Evolutionary conservation across 1,140 invertebrate genomes (phyloP).

Genomic region (Phthorimaea operculella): DNA sequence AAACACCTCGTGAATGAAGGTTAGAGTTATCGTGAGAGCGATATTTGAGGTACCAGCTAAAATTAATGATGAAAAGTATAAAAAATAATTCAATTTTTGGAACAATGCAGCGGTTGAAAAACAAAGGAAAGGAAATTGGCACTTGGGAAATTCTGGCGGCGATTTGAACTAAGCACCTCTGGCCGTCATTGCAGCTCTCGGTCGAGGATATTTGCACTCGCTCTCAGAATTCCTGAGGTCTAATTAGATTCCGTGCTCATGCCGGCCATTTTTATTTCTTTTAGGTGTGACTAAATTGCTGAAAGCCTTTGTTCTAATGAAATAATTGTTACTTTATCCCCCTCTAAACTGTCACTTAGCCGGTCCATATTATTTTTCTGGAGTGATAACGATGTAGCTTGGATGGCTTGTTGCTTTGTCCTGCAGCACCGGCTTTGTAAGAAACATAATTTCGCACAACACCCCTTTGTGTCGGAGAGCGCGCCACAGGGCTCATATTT

Average conservation of each 20-base stretch:
- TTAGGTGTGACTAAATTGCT: too few species aligned
- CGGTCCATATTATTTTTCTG: too few species aligned
- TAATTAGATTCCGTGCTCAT: not conserved
- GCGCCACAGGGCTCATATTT: slow-evolving; percentile 23
- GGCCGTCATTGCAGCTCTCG: not conserved
- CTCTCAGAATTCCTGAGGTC: not conserved
- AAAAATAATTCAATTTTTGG: too few species aligned
- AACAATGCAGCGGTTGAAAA: slow-evolving; percentile 22
- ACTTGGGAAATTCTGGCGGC: slow-evolving; percentile 29
- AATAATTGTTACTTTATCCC: too few species aligned
- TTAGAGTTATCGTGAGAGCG: not conserved
- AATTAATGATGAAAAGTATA: not conserved
- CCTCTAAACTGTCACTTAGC: too few species aligned
- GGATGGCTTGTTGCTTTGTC: not conserved
- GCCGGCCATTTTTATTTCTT: too few species aligned
- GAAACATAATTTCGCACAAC: slow-evolving; percentile 33
- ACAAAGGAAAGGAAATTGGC: slow-evolving; percentile 52
- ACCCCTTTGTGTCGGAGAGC: slow-evolving; percentile 34
- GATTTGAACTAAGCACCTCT: not conserved
- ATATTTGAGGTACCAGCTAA: not conserved
- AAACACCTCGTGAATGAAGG: not conserved
- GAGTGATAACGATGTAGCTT: too few species aligned
- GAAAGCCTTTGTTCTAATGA: too few species aligned
- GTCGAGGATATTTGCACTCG: not conserved
- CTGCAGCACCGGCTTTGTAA: slow-evolving; percentile 21